These are phyloP conservation scores for Acyrthosiphon pisum DNA, from an alignment of 1,140 invertebrate species.

Conservation along the genomic window DNA sequence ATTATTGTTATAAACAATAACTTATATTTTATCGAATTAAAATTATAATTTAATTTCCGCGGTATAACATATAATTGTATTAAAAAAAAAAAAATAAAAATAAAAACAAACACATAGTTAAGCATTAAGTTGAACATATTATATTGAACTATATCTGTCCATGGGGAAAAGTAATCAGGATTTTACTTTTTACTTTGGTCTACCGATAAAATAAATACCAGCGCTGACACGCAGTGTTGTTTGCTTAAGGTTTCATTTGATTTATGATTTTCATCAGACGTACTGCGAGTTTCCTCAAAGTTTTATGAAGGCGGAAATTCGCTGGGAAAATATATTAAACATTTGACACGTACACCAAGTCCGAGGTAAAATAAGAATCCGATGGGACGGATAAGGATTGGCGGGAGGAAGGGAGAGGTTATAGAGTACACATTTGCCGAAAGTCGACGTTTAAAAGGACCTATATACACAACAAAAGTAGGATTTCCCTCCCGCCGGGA, in stretches of 20 bases:
- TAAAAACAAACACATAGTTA: neutral
- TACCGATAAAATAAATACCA: neutral
- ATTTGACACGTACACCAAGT: slow-evolving; percentile 35
- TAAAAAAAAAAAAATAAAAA: neutral
- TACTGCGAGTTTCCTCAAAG: neutral
- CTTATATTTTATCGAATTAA: neutral
- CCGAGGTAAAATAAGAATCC: slow-evolving; percentile 33
- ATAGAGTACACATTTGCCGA: neutral
- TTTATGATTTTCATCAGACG: slow-evolving; percentile 48
- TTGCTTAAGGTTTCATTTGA: neutral
- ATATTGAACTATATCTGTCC: neutral
- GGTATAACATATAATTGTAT: neutral
- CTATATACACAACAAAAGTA: neutral
- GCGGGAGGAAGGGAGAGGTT: neutral
- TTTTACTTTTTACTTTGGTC: neutral
- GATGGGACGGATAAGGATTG: neutral
- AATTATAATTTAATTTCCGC: neutral
- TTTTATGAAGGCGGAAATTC: neutral
- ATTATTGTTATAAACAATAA: neutral
- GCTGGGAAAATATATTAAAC: neutral
- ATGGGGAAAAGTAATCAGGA: neutral
- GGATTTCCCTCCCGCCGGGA: neutral
- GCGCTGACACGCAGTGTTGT: neutral
- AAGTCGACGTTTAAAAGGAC: slow-evolving; percentile 18
- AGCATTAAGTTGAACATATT: neutral